Evolutionary conservation across 2,888 invertebrate genomes (phyloP).

Genomic region (Yponomeuta plumbellus): DNA sequence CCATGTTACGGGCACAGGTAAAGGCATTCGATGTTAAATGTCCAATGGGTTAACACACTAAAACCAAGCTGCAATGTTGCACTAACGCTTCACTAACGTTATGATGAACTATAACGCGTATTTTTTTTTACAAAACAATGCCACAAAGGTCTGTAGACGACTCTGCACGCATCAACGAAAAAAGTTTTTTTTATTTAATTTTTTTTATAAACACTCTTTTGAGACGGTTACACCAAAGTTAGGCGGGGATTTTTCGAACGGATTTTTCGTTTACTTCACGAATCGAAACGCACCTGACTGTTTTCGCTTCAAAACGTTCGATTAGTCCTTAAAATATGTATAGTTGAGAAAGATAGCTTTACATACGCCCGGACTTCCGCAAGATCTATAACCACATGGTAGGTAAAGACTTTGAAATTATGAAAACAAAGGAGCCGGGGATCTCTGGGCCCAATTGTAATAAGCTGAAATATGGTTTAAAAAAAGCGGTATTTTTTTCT

Average conservation of each 20-base stretch:
- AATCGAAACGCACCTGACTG: not conserved
- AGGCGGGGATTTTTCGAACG: not conserved
- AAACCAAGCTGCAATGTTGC: conserved; percentile 28
- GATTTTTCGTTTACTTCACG: not conserved
- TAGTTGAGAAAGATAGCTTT: not conserved
- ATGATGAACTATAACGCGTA: conserved; percentile 20
- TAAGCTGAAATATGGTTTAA: no score
- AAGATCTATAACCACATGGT: no score
- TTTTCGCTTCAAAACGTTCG: not conserved
- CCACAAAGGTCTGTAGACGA: conserved; percentile 63
- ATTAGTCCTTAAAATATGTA: not conserved
- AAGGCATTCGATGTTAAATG: conserved; percentile 31
- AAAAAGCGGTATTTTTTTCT: no score
- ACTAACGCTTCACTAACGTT: conserved; percentile 25
- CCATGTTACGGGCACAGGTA: conserved; percentile 62
- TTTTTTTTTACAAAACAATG: conserved; percentile 22
- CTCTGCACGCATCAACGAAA: conserved; percentile 44
- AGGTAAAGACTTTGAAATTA: no score
- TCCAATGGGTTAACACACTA: conserved; percentile 26
- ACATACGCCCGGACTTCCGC: not conserved
- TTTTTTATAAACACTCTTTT: not conserved
- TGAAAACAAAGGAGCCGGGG: no score
- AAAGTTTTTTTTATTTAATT: not conserved
- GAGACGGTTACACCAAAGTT: not conserved
- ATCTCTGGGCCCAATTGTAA: no score